Conservation (phyloP, 2,797 vertebrate species). For the Lithobates sylvaticus region DNA sequence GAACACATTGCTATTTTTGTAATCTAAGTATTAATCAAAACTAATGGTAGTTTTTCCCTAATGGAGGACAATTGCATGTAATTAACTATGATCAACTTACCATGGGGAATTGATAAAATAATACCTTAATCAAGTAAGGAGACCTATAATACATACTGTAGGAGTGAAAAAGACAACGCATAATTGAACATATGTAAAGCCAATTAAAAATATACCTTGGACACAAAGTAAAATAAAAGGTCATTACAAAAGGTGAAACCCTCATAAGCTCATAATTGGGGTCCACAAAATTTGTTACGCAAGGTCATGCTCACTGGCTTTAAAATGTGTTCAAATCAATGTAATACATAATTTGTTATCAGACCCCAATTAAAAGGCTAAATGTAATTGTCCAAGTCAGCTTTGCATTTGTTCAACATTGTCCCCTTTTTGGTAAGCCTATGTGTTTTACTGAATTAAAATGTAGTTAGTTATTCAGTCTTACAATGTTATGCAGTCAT, state of each 20-base stretch:
- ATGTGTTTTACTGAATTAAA: no score
- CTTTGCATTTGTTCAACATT: neutral
- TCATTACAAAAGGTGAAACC: neutral
- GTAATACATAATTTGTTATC: neutral
- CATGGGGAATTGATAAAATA: slow-evolving; percentile 28
- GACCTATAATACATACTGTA: neutral
- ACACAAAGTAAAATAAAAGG: neutral
- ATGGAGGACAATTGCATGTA: slow-evolving; percentile 36
- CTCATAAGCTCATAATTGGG: neutral
- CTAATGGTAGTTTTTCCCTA: slow-evolving; percentile 36
- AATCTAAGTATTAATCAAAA: slow-evolving; percentile 55
- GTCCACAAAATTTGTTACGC: no score
- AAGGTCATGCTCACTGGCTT: neutral
- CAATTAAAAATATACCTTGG: neutral
- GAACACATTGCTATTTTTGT: slow-evolving; percentile 54
- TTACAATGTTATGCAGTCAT: no score
- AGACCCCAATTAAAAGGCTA: neutral
- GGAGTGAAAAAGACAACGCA: neutral
- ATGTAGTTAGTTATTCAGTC: no score
- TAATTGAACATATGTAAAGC: neutral
- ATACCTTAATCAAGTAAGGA: slow-evolving; percentile 29
- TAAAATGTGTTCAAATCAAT: neutral
- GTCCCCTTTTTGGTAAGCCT: no score
- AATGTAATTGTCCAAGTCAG: neutral
- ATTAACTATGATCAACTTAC: slow-evolving; percentile 44